Conservation (phyloP, 2,888 invertebrate species). For the Melolontha melolontha region DNA sequence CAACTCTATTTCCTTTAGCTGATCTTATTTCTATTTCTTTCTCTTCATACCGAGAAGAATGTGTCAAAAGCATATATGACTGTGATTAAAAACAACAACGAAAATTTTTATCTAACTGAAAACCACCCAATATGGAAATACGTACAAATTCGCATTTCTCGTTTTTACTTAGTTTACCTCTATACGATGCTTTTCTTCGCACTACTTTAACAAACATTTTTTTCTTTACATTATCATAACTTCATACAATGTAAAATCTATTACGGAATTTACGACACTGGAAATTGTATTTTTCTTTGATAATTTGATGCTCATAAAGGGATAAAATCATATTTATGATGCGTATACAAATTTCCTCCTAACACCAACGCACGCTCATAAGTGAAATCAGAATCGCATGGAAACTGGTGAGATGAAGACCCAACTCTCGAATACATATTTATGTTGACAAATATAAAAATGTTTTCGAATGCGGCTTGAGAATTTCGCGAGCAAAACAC, state of each 20-base stretch:
- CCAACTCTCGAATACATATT: conserved; percentile 17
- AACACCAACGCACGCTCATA: neutral
- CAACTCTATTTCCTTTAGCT: too few relatives aligned
- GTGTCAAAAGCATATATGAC: too few relatives aligned
- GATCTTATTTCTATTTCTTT: too few relatives aligned
- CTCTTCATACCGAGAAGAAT: too few relatives aligned
- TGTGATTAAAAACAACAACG: too few relatives aligned
- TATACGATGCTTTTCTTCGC: too few relatives aligned
- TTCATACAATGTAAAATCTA: neutral
- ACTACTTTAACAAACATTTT: too few relatives aligned
- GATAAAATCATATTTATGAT: conserved; percentile 19
- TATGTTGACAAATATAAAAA: conserved; percentile 31
- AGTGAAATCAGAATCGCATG: conserved; percentile 1
- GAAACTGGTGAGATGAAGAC: conserved; percentile 11
- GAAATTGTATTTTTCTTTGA: conserved; percentile 6
- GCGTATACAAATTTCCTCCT: conserved; percentile 8
- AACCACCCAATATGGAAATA: too few relatives aligned
- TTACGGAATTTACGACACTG: conserved; percentile 7
- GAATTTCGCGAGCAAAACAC: conserved; percentile 14
- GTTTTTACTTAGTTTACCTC: too few relatives aligned
- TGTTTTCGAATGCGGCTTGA: conserved; percentile 13
- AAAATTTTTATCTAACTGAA: too few relatives aligned
- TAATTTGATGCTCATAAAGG: conserved; percentile 20
- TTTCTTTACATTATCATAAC: too few relatives aligned
- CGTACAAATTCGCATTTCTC: too few relatives aligned